phyloP scores from a whole-genome alignment of 2,113 vertebrate genomes.

The Siniperca knerii region DNA sequence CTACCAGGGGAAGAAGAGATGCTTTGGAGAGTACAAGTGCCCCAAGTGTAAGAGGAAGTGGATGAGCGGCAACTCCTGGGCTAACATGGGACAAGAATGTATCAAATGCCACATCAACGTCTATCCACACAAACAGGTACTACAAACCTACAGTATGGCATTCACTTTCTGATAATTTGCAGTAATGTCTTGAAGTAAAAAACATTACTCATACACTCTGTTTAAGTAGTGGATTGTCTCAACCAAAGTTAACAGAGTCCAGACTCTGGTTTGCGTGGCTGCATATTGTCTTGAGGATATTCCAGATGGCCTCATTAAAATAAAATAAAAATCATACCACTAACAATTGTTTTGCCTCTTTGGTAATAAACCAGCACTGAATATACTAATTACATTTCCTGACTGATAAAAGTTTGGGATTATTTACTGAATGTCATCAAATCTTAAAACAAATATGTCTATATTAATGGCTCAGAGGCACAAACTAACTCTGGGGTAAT shows the following conservation, averaged over 20 bases:
- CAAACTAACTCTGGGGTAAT: constrained; percentile 27
- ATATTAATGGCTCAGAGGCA: constrained; percentile 41
- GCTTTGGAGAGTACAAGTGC: constrained; percentile 99
- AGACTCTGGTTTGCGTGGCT: constrained; percentile 45
- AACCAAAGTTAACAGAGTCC: constrained; percentile 39
- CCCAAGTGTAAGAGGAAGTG: constrained; percentile 99
- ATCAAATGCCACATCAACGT: constrained; percentile 99
- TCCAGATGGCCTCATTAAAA: constrained; percentile 71
- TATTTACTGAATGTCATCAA: constrained; percentile 49
- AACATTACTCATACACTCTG: constrained; percentile 21
- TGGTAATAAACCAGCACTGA: constrained; percentile 51
- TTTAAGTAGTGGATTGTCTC: constrained; percentile 20
- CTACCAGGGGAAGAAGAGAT: constrained; percentile 98
- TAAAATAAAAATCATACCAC: constrained; percentile 43
- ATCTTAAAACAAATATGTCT: constrained; percentile 35
- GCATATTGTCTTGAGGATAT: constrained; percentile 40
- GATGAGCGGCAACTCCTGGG: constrained; percentile 99
- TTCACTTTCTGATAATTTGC: constrained; percentile 12
- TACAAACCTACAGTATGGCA: neutral
- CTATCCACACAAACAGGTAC: constrained; percentile 99
- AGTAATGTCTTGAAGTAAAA: constrained; percentile 22
- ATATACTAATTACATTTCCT: constrained; percentile 61
- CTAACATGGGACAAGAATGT: constrained; percentile 99
- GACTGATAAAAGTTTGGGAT: constrained; percentile 37
- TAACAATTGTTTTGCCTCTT: constrained; percentile 42